These are phyloP conservation scores for Tinea pellionella DNA, from an alignment of 2,888 invertebrate genomes.

Conservation along the genomic window DNA sequence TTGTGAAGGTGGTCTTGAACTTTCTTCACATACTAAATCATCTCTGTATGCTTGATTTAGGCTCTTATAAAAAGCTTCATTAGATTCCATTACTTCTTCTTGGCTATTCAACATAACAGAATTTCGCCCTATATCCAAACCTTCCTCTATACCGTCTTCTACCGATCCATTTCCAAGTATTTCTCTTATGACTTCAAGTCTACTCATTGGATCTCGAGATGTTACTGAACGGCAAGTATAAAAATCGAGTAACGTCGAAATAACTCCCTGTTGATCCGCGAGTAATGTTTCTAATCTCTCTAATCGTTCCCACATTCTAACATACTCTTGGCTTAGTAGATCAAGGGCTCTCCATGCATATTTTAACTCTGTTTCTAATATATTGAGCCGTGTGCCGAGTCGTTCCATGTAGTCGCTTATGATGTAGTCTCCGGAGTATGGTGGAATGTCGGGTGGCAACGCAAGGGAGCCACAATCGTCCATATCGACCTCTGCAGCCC, in stretches of 20 bases:
- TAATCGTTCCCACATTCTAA: conserved; percentile 92
- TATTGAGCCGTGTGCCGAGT: conserved; percentile 85
- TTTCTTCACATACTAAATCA: conserved; percentile 75
- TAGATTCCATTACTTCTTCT: conserved; percentile 75
- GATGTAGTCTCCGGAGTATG: conserved; percentile 76
- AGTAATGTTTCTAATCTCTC: conserved; percentile 89
- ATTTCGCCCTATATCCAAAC: conserved; percentile 66
- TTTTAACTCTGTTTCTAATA: conserved; percentile 90
- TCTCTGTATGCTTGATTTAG: conserved; percentile 89
- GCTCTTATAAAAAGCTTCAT: conserved; percentile 89
- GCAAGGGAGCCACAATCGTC: conserved; percentile 67
- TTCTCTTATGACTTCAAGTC: conserved; percentile 73
- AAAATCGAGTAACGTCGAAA: conserved; percentile 86
- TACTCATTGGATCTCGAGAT: conserved; percentile 62
- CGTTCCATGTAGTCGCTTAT: conserved; percentile 93
- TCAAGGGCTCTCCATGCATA: conserved; percentile 94
- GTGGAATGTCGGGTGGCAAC: conserved; percentile 63
- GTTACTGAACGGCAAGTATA: conserved; percentile 69
- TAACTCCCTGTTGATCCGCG: conserved; percentile 91
- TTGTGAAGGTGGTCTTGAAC: conserved; percentile 76
- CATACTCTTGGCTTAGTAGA: conserved; percentile 89
- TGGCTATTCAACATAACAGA: conserved; percentile 48
- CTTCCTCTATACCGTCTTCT: conserved; percentile 76
- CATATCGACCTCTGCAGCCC: conserved; percentile 65
- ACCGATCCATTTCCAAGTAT: conserved; percentile 74